Conservation (phyloP, 1,140 invertebrate species). For the Anoplolepis gracilipes region DNA sequence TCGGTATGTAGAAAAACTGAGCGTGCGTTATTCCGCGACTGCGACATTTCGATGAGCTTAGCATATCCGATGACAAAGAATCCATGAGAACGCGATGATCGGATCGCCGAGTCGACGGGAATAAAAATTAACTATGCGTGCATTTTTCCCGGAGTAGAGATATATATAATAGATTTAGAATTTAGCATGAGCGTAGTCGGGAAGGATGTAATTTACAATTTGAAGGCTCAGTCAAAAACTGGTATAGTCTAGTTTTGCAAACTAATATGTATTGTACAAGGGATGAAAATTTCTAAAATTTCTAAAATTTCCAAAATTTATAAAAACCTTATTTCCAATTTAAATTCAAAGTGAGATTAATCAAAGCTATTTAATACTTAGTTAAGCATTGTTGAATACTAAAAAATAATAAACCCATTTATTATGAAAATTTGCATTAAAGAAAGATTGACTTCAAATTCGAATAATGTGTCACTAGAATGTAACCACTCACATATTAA, state of each 20-base stretch:
- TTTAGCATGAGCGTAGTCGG: conserved; percentile 21
- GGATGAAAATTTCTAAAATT: no score
- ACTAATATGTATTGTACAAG: background rate
- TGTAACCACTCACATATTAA: background rate
- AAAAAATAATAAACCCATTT: background rate
- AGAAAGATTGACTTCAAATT: conserved; percentile 13
- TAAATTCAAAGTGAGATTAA: background rate
- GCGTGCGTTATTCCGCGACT: conserved; percentile 24
- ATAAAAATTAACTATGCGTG: conserved; percentile 13
- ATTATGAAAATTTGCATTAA: background rate
- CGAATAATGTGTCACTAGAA: background rate
- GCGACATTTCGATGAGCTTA: conserved; percentile 5
- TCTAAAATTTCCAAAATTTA: no score
- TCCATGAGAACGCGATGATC: conserved; percentile 35
- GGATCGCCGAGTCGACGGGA: conserved; percentile 19
- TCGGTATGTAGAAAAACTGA: conserved; percentile 52
- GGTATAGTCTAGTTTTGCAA: background rate
- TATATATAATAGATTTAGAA: background rate
- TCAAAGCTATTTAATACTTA: background rate
- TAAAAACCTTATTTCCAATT: background rate
- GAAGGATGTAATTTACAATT: conserved; percentile 11
- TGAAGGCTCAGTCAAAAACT: background rate
- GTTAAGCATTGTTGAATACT: background rate
- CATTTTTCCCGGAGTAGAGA: conserved; percentile 21
- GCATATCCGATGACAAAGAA: conserved; percentile 30